Base-by-base conservation (phyloP, 2,113 vertebrate species). In the Vimba vimba region DNA sequence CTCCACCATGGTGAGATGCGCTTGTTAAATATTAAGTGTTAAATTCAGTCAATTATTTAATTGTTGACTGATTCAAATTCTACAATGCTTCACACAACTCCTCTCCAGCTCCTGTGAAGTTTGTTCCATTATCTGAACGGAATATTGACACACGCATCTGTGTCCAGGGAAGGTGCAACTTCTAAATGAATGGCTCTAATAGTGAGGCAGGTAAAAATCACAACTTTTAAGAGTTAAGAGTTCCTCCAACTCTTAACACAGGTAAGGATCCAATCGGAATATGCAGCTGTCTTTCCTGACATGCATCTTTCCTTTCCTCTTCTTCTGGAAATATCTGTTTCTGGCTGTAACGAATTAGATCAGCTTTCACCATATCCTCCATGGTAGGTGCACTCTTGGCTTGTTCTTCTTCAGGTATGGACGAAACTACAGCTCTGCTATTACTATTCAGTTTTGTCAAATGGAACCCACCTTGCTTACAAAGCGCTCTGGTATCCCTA, bases 391-490 rank as follows among this genome's bases (percentile, higher is more conserved):
- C 30, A 12, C 10, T 39, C 81, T 45, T 84, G 55, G 87, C 83
- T 83, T 79, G 8, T 23, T 86, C 55, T 3, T 50, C 71, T 60
- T 79, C 80, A 30, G 85, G 79, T 21, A 79, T 84, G 19, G 80
- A 84, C 9, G 19, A 21, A 60, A 84, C 30, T 12, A 88, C 84
- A 6, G 45, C 64, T 21, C 87, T 86, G 66, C 85, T 77, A 23
- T 89, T 84, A 57, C 76, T 86, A 15, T 80, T 60, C 85, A 55
- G 84, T 33, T 88, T 84, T n/a, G 75, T 86, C 36, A 83, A 50
- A 11, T 21, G 17, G 19, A 84, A 79, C 43, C 86, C 64, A 68
- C 64, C 64, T 15, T 21, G n/a, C 4, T 39, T 75, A 79, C 74
- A 74, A 47, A 84, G 19, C 13, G 15, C n/a, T 19, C 60, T 30